These are phyloP conservation scores for Mythimna loreyi DNA, from an alignment of 2,888 invertebrate genomes.

Conservation along the genomic window DNA sequence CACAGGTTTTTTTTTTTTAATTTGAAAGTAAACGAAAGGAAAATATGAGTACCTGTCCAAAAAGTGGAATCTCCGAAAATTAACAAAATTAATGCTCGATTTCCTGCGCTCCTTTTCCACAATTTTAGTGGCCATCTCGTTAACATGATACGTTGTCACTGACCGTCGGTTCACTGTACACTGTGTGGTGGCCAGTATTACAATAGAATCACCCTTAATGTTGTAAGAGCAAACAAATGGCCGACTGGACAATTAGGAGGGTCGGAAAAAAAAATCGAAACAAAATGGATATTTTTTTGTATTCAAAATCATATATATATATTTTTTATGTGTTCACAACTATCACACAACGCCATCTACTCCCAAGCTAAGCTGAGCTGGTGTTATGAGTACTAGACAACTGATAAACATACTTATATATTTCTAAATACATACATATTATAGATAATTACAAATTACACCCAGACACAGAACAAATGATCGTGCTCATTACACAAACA, in stretches of 20 bases:
- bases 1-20: too few species aligned
- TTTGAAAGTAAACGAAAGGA: too few species aligned
- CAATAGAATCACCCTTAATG: constrained; percentile 29
- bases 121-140: constrained; percentile 70
- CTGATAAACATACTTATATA: too few species aligned
- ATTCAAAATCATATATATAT: too few species aligned
- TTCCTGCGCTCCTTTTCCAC: constrained; percentile 74
- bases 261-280: constrained; percentile 34
- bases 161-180: constrained; percentile 1
- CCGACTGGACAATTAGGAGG: constrained; percentile 31
- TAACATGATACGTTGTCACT: constrained; percentile 11
- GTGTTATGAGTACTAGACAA: too few species aligned
- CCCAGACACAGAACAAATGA: too few species aligned
- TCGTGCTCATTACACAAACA: too few species aligned
- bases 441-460: too few species aligned
- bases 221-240: constrained; percentile 51
- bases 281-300: background rate
- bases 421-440: too few species aligned
- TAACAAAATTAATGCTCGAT: constrained; percentile 81
- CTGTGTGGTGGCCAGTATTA: constrained; percentile 19
- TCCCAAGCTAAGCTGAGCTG: too few species aligned
- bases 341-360: too few species aligned
- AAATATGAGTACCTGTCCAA: constrained; percentile 74
- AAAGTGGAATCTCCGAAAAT: constrained; percentile 82
- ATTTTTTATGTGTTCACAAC: too few species aligned